These are phyloP conservation scores for Porphyrio hochstetteri DNA, from an alignment of 2,113 vertebrate species.

Conservation along the genomic window DNA sequence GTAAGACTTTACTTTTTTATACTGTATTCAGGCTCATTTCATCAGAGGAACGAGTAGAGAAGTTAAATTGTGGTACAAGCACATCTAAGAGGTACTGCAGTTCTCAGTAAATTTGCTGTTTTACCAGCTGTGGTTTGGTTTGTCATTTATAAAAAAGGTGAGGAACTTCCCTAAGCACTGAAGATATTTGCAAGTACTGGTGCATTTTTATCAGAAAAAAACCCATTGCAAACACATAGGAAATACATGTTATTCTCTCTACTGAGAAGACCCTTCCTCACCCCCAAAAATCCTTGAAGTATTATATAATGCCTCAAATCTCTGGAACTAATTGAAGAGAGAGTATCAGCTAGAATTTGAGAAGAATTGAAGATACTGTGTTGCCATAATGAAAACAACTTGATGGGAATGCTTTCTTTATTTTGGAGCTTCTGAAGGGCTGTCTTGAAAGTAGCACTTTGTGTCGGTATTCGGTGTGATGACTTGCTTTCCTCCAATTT, in stretches of 20 bases:
- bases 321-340: background rate
- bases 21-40: background rate
- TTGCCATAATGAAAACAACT: background rate
- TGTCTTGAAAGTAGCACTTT: background rate
- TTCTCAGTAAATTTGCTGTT: background rate
- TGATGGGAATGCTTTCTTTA: accelerated
- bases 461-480: background rate
- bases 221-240: background rate
- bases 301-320: background rate
- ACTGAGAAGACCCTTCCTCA: background rate
- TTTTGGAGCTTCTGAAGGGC: background rate
- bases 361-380: background rate
- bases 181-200: background rate
- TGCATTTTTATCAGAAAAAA: background rate
- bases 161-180: background rate
- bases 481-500: background rate
- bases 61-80: background rate
- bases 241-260: background rate
- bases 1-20: background rate
- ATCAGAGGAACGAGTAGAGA: background rate
- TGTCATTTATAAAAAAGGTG: background rate
- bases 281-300: background rate
- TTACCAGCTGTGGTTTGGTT: background rate
- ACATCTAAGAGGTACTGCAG: background rate
- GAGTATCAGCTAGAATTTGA: background rate